Conservation (phyloP, 2,888 invertebrate genomes). For the Lucinisca nassula region DNA sequence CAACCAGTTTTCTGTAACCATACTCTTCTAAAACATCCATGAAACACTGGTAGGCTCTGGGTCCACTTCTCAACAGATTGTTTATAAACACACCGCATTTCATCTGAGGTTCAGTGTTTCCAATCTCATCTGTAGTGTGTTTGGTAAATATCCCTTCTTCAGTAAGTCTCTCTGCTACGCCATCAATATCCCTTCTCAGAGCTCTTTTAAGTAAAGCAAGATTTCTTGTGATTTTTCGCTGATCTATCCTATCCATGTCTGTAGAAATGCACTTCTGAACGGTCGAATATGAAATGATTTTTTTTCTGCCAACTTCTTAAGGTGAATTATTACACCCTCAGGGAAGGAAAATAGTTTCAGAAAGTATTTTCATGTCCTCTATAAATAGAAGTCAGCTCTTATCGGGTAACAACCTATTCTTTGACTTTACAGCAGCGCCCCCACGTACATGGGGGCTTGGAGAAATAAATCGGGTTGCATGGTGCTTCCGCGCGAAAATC, state of each 20-base stretch:
- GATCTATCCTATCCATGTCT: slow-evolving; percentile 57
- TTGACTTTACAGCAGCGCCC: no score
- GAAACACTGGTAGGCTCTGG: slow-evolving; percentile 47
- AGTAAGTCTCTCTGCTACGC: slow-evolving; percentile 34
- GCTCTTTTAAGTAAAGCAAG: slow-evolving; percentile 39
- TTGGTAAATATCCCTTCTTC: slow-evolving; percentile 26
- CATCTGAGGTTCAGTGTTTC: slow-evolving; percentile 26
- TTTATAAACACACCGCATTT: slow-evolving; percentile 55
- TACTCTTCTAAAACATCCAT: slow-evolving; percentile 43
- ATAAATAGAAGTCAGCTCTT: no score
- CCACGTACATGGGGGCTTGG: no score
- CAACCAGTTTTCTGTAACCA: slow-evolving; percentile 36
- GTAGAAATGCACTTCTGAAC: no score
- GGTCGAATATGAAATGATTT: no score
- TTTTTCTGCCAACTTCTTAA: no score
- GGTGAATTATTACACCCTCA: no score
- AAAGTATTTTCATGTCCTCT: no score
- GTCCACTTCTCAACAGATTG: slow-evolving; percentile 48
- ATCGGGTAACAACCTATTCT: no score
- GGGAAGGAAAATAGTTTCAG: no score
- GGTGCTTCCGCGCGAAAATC: no score
- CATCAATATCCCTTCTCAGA: slow-evolving; percentile 47
- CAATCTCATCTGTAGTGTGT: slow-evolving; percentile 36
- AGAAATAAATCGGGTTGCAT: no score
- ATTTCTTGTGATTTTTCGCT: slow-evolving; percentile 60